phyloP scores from a whole-genome alignment of 1,140 invertebrate genomes.

The Drosophila gunungcola region DNA sequence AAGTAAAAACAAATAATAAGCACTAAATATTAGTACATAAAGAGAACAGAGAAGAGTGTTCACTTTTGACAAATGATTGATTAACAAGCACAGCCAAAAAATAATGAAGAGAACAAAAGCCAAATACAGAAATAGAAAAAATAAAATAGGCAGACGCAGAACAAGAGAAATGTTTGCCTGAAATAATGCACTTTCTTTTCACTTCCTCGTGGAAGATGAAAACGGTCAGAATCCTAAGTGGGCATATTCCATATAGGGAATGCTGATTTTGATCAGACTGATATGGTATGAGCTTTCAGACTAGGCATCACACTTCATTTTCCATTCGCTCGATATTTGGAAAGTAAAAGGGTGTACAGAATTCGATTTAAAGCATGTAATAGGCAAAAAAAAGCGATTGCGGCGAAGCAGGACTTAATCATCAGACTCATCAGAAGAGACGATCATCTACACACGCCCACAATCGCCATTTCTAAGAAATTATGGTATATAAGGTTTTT shows the following conservation, averaged over 20 bases:
- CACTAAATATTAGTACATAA: slow-evolving; percentile 10
- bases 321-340: background rate
- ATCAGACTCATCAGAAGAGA: too few relatives aligned
- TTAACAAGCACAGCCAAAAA: slow-evolving; percentile 51
- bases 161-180: slow-evolving; percentile 17
- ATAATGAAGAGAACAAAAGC: slow-evolving; percentile 1
- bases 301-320: slow-evolving; percentile 2
- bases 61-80: slow-evolving; percentile 67
- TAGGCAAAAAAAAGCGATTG: too few relatives aligned
- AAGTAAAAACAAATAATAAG: slow-evolving; percentile 43
- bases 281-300: slow-evolving; percentile 8
- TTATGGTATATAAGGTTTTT: too few relatives aligned
- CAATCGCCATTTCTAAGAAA: too few relatives aligned
- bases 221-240: slow-evolving; percentile 7
- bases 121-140: slow-evolving; percentile 36
- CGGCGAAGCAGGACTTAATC: too few relatives aligned
- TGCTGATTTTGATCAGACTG: slow-evolving; percentile 1
- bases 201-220: slow-evolving; percentile 18
- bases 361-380: too few relatives aligned
- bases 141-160: slow-evolving; percentile 7
- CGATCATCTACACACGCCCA: too few relatives aligned
- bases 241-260: slow-evolving; percentile 21
- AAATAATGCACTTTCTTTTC: slow-evolving; percentile 26
- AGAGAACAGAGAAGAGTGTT: slow-evolving; percentile 14
- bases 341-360: too few relatives aligned